Evolutionary conservation across 1,140 invertebrate genomes (phyloP), one percentile per base, ranked within the genome.

Genomic region (Heliothis subflexa): DNA sequence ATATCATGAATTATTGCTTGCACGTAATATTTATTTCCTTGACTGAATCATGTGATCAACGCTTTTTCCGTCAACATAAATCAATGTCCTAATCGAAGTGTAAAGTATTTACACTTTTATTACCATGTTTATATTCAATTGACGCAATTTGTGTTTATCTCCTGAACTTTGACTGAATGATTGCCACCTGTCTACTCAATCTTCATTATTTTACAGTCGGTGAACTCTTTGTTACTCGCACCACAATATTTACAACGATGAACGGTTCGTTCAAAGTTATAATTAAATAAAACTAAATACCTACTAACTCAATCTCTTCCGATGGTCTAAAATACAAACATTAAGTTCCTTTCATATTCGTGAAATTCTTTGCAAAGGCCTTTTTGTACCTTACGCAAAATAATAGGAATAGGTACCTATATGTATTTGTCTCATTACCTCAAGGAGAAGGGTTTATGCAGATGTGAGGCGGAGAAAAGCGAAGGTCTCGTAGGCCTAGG

Each of bases 371-470:
- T 33, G 33, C 7, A 33, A 33, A 33, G 33, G 33, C 33, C 9
- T 9, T 40, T 40, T 40, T n/a, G n/a, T n/a, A n/a, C n/a, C n/a
- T n/a, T n/a, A n/a, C n/a, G n/a, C n/a, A n/a, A n/a, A n/a, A n/a
- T n/a, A n/a, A n/a, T n/a, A n/a, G n/a, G n/a, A n/a, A n/a, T n/a
- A n/a, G n/a, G n/a, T n/a, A n/a, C n/a, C n/a, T n/a, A n/a, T n/a
- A n/a, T n/a, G n/a, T n/a, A n/a, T n/a, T n/a, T n/a, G n/a, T 9
- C 11, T 12, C 14, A 59, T 80, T 88, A 96, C 95, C 95, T 96
- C 76, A 96, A 94, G 61, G 95, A 96, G 87, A 96, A 96, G 18
- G 95, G 95, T 83, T 96, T 96, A 78, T 96, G 95, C 75, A 96
- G 86, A 86, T 93, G 91, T 18, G 95, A 95, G 73, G 95, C 95